Percentiles rank a stretch among this genome's conserved stretches.
Evolutionary conservation across 1,140 invertebrate genomes (phyloP).

Genomic region (Stenopsyche tienmushanensis): DNA sequence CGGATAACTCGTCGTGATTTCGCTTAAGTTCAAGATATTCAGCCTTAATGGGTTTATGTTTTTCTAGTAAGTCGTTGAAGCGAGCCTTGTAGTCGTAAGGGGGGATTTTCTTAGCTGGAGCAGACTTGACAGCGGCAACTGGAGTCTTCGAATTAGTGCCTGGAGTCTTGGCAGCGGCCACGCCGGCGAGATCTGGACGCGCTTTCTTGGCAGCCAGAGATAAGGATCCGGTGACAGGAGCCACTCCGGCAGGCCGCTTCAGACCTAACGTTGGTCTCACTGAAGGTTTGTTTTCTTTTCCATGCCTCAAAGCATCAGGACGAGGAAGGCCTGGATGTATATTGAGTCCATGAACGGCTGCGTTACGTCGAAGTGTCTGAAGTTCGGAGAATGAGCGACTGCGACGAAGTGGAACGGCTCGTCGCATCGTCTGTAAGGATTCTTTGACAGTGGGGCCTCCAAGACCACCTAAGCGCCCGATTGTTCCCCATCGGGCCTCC

Average conservation of each 20-base stretch:
- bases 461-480: too few relatives aligned
- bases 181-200: background rate
- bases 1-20: constrained; percentile 43
- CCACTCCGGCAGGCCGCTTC: constrained; percentile 13
- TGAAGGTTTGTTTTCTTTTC: constrained; percentile 33
- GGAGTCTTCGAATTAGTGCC: background rate
- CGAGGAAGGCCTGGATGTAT: constrained; percentile 27
- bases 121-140: background rate
- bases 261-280: background rate
- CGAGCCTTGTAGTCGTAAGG: constrained; percentile 52
- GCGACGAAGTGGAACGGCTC: too few relatives aligned
- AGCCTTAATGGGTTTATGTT: constrained; percentile 48
- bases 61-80: constrained; percentile 51
- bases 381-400: too few relatives aligned
- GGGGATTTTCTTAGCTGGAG: constrained; percentile 43
- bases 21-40: constrained; percentile 43
- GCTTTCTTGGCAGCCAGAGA: constrained; percentile 29
- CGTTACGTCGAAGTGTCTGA: too few relatives aligned
- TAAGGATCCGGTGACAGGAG: background rate
- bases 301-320: constrained; percentile 14
- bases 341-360: too few relatives aligned
- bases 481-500: too few relatives aligned
- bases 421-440: too few relatives aligned
- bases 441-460: too few relatives aligned
- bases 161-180: background rate